Conservation (phyloP, 2,113 vertebrate species). For the Myiagra hebetior region DNA sequence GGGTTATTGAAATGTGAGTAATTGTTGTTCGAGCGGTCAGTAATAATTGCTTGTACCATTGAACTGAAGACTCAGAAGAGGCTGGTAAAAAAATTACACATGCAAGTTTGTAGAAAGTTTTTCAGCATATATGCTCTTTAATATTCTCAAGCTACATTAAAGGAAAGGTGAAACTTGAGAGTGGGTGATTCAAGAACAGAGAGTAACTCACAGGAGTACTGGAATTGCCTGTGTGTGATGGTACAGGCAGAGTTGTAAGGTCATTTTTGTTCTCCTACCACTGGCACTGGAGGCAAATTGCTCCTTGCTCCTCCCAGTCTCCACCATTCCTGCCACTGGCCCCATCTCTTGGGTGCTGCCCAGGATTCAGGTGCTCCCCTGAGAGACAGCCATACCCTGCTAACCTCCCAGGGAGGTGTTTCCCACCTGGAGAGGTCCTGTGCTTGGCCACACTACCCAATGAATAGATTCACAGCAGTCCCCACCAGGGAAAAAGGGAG, state of each 20-base stretch:
- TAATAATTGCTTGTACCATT: not conserved
- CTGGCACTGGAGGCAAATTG: fast-evolving
- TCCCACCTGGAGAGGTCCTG: fast-evolving
- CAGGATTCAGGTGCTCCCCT: not conserved
- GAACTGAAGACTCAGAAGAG: not conserved
- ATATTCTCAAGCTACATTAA: not conserved
- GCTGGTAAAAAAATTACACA: not conserved
- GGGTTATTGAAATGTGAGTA: not conserved
- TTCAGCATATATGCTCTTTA: not conserved
- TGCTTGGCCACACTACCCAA: not conserved
- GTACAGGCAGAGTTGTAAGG: not conserved
- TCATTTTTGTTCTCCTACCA: not conserved
- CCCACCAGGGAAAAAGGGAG: not conserved
- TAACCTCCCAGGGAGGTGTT: not conserved
- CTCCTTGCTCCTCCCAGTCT: not conserved
- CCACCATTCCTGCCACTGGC: not conserved
- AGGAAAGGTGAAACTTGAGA: not conserved
- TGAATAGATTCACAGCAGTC: not conserved
- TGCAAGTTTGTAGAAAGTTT: not conserved
- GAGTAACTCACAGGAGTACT: not conserved
- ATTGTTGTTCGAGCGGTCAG: not conserved
- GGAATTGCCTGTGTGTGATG: not conserved
- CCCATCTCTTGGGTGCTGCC: not conserved
- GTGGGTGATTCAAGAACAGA: not conserved
- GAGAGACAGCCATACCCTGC: not conserved